Percentiles rank a stretch among this genome's conserved stretches.
Conservation (phyloP, 2,888 invertebrate species). For the Aethes cnicana region DNA sequence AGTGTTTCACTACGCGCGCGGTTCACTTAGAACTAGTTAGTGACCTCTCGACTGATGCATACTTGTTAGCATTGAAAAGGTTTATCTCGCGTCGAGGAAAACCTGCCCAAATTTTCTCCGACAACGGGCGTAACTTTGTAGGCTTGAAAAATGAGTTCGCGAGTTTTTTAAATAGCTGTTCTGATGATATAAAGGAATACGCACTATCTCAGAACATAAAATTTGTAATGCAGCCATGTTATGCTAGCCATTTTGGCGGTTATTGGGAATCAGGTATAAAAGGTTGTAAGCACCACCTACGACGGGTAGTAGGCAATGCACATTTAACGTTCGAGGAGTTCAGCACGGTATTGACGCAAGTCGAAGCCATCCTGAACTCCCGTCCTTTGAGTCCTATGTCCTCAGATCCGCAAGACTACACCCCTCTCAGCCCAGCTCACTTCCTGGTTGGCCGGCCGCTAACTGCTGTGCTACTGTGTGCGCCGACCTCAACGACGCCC, state of each 20-base stretch:
- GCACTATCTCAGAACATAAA: not conserved
- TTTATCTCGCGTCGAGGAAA: constrained; percentile 13
- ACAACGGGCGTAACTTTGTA: constrained; percentile 9
- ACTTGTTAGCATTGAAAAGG: constrained; percentile 7
- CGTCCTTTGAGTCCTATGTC: no score
- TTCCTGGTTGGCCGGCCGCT: no score
- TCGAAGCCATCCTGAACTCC: no score
- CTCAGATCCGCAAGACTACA: no score
- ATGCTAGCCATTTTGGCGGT: constrained; percentile 1
- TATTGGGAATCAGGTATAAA: not conserved
- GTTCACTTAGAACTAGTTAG: constrained; percentile 7
- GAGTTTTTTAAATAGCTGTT: not conserved
- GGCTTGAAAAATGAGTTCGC: not conserved
- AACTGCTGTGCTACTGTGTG: constrained; percentile 26
- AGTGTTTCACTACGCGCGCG: constrained; percentile 4
- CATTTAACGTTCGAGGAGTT: no score
- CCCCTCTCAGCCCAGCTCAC: no score
- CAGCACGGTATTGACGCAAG: no score
- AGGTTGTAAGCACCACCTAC: not conserved
- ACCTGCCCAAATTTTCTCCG: constrained; percentile 2
- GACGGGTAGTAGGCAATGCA: not conserved
- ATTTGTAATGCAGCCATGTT: not conserved
- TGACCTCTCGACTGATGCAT: constrained; percentile 3
- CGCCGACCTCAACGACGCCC: constrained; percentile 7
- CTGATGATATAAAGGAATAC: not conserved